Evolutionary conservation across 2,797 vertebrate genomes (phyloP), one percentile per base, ranked within the genome.

Genomic region (Syngnathus rostellatus): DNA sequence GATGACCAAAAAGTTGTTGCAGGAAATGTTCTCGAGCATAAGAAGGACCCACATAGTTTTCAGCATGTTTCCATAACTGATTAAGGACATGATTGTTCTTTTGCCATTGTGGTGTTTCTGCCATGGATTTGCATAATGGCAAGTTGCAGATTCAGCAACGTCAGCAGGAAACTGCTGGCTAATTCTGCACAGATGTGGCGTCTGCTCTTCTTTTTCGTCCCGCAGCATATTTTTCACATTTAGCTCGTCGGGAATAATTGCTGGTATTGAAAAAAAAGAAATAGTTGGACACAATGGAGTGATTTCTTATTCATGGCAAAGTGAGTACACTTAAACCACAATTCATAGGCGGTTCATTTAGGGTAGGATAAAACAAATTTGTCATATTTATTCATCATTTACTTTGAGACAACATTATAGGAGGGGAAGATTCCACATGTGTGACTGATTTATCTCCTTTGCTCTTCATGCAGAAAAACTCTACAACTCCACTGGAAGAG

Each of bases 401-500:
- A 46, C 21, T 31, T 55, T 40, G 57, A 64, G 48, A 55, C 41
- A 69, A 59, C 43, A 65, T 61, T 19, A 51, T 37, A 16, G 31
- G 3, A 31, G 31, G 31, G 8, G 72, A 53, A 65, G 23, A 73
- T 63, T 53, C 60, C 63, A 70, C 62, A 64, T 71, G 45, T 73
- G 67, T 70, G 64, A 73, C 45, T 74, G 55, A 76, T 77, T 69
- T 77, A 66, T 70, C 62, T 77, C 68, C 84, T 40, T 70, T 53
- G 81, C 62, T 79, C 71, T 73, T 70, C 41, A 57, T 80, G 63
- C 88, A 98, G 96, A 99, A 89, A 98, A 97, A 82, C 92, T 98
- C 57, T 97, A 97, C 87, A 96, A 94, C 87, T 97, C 95, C 51
- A 94, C 72, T 74, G 96, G 96, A 80, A 90, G 96, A 64, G 96